phyloP scores from a whole-genome alignment of 1,140 invertebrate species.

The Brachionus manjavacas region DNA sequence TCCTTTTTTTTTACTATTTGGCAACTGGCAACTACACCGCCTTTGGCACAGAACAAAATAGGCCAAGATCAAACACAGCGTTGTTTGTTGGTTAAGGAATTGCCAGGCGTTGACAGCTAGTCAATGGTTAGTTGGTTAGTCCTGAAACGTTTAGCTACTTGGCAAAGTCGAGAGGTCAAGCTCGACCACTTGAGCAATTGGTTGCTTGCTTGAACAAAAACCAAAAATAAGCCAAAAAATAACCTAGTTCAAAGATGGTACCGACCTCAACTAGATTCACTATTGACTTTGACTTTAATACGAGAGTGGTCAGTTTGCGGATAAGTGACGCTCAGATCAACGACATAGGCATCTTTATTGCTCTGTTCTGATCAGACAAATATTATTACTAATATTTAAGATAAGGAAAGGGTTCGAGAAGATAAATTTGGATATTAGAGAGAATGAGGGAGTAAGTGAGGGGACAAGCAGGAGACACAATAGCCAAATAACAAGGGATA shows the following conservation, averaged over 20 bases:
- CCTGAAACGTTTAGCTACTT: slow-evolving; percentile 17
- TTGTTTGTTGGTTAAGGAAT: background rate
- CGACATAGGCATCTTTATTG: slow-evolving; percentile 71
- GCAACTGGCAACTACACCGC: slow-evolving; percentile 31
- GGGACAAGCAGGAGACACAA: slow-evolving; percentile 10
- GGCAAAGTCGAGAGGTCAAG: background rate
- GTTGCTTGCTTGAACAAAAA: too few species aligned
- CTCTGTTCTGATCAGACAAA: slow-evolving; percentile 53
- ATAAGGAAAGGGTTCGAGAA: too few species aligned
- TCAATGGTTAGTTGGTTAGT: slow-evolving; percentile 27
- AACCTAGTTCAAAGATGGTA: slow-evolving; percentile 90
- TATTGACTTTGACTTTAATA: slow-evolving; percentile 80
- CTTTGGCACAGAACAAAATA: slow-evolving; percentile 4
- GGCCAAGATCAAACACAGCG: slow-evolving; percentile 21
- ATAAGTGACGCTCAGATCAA: slow-evolving; percentile 77
- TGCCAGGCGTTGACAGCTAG: slow-evolving; percentile 9
- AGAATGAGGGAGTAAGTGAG: too few species aligned
- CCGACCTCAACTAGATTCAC: slow-evolving; percentile 45
- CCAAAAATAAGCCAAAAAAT: slow-evolving; percentile 77
- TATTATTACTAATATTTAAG: too few species aligned
- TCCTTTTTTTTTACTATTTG: too few species aligned
- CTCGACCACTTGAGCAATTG: background rate
- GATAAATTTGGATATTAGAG: too few species aligned
- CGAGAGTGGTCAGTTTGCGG: slow-evolving; percentile 72
- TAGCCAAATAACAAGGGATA: too few species aligned